phyloP scores from a whole-genome alignment of 2,888 invertebrate genomes.

The Perithous albicinctus region DNA sequence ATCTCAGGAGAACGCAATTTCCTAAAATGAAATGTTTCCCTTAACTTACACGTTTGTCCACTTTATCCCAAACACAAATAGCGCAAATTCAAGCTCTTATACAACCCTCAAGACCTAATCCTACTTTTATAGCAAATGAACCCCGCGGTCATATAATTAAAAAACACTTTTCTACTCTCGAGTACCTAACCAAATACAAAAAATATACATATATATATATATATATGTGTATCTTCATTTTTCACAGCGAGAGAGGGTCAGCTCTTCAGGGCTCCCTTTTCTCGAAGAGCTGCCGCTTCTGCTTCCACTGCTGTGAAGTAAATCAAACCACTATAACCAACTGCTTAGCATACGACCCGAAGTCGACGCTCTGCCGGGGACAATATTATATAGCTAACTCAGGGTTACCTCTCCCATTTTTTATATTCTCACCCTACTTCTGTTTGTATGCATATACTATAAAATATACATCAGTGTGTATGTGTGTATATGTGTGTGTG shows the following conservation, averaged over 20 bases:
- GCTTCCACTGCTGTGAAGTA: slow-evolving; percentile 72
- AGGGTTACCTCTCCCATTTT: slow-evolving; percentile 21
- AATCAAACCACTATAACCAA: slow-evolving; percentile 79
- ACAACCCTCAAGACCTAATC: slow-evolving; percentile 22
- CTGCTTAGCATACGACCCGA: slow-evolving; percentile 79
- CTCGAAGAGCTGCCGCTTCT: slow-evolving; percentile 37
- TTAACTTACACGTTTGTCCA: too few relatives aligned
- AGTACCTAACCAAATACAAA: background rate
- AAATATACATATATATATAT: background rate
- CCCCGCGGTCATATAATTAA: slow-evolving; percentile 15
- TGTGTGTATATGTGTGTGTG: slow-evolving; percentile 42
- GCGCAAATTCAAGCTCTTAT: background rate
- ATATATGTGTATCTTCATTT: slow-evolving; percentile 31
- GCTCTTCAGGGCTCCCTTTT: slow-evolving; percentile 8
- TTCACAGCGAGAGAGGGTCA: slow-evolving; percentile 20
- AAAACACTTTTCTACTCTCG: slow-evolving; percentile 11
- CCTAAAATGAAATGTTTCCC: too few relatives aligned
- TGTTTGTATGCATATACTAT: slow-evolving; percentile 19
- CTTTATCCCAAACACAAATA: too few relatives aligned
- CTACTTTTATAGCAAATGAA: slow-evolving; percentile 9
- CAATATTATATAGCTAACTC: slow-evolving; percentile 58
- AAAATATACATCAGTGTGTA: slow-evolving; percentile 5
- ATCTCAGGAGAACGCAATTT: too few relatives aligned
- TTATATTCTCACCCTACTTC: slow-evolving; percentile 15
- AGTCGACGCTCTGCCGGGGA: slow-evolving; percentile 60